Percentiles rank a stretch among this genome's conserved stretches.
Evolutionary conservation across 1,140 invertebrate genomes (phyloP).

Genomic region (Thalassaphorura encarpata): DNA sequence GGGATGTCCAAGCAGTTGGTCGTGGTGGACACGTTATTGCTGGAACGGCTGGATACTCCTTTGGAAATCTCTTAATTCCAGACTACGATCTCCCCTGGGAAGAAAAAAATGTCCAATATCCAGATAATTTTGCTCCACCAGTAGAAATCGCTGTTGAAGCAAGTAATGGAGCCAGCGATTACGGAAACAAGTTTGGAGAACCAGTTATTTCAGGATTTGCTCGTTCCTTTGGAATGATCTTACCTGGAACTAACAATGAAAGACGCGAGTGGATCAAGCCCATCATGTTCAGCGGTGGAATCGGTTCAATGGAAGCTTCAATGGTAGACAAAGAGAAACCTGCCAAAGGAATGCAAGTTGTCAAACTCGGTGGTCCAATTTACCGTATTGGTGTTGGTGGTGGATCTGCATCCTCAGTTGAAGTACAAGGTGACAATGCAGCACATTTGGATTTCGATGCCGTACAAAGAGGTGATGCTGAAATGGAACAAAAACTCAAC

Average conservation of each 20-base stretch:
- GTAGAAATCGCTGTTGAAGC: constrained; percentile 84
- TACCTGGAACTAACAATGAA: constrained; percentile 45
- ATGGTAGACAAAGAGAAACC: constrained; percentile 64
- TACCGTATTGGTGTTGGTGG: constrained; percentile 96
- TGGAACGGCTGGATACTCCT: constrained; percentile 90
- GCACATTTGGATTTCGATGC: constrained; percentile 86
- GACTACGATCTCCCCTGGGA: constrained; percentile 86
- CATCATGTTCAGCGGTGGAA: constrained; percentile 96
- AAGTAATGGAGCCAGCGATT: constrained; percentile 95
- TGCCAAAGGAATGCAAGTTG: constrained; percentile 68
- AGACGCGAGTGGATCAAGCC: constrained; percentile 93
- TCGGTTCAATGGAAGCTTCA: constrained; percentile 75
- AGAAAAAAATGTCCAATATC: constrained; percentile 60
- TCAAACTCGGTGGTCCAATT: constrained; percentile 92
- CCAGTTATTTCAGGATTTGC: constrained; percentile 85
- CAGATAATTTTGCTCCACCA: constrained; percentile 79
- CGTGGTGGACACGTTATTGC: constrained; percentile 76
- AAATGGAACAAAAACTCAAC: constrained; percentile 98
- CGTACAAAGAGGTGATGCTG: constrained; percentile 93
- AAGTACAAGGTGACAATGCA: constrained; percentile 75
- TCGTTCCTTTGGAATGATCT: constrained; percentile 72
- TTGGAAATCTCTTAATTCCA: constrained; percentile 83
- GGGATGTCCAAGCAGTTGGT: constrained; percentile 90
- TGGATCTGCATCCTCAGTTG: constrained; percentile 90
- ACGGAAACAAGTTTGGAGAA: constrained; percentile 98